Evolutionary conservation across 2,113 vertebrate species (phyloP).

Genomic region (Danionella cerebrum): DNA sequence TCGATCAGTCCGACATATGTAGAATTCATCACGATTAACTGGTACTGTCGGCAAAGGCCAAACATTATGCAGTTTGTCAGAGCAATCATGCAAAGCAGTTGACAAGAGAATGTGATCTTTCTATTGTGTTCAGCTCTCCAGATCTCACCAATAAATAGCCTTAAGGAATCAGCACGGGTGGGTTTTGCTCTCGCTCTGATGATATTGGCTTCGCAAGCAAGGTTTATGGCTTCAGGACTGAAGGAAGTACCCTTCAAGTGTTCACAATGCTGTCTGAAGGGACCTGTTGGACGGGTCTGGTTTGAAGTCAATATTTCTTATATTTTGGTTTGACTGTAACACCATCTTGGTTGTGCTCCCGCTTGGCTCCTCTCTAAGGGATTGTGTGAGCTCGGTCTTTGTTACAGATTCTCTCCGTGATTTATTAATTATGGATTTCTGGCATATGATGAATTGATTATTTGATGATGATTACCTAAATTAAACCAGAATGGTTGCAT

Average conservation of each 20-base stretch:
- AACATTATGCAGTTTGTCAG: constrained; percentile 32
- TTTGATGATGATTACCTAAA: not conserved
- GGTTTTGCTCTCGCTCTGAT: not conserved
- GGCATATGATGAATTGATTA: not conserved
- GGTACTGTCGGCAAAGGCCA: constrained; percentile 24
- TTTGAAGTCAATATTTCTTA: constrained; percentile 26
- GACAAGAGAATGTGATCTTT: constrained; percentile 36
- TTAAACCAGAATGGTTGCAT: too few relatives aligned
- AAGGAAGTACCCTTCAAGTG: constrained; percentile 20
- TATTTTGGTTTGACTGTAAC: constrained; percentile 8
- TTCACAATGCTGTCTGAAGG: not conserved
- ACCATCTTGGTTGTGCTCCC: constrained; percentile 17
- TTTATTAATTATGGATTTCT: not conserved
- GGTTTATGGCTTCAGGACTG: not conserved
- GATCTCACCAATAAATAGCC: constrained; percentile 19
- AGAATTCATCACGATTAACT: constrained; percentile 34
- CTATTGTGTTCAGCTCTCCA: constrained; percentile 14
- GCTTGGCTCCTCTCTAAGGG: not conserved
- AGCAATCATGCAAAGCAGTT: constrained; percentile 28
- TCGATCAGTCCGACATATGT: constrained; percentile 40
- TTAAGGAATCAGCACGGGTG: constrained; percentile 11
- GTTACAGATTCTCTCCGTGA: not conserved
- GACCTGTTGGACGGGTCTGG: not conserved
- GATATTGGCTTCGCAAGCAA: not conserved
- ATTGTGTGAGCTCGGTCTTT: not conserved